Conservation (phyloP, 2,888 invertebrate species). For the Drosophila pseudotalamancana region DNA sequence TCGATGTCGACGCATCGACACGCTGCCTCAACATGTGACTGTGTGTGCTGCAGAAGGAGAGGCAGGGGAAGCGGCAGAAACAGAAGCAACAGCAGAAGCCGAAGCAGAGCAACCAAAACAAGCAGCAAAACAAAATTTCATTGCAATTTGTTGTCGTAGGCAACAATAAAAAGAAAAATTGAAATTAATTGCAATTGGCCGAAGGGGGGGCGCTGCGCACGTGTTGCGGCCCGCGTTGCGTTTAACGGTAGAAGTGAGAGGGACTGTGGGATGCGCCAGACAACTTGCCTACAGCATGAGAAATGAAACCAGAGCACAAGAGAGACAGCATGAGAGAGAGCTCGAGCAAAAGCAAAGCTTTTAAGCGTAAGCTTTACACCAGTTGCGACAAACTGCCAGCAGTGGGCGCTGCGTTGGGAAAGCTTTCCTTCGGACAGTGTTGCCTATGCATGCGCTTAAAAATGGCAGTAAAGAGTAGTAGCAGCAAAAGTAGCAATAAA, state of each 20-base stretch:
- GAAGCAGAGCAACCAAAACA: conserved; percentile 29
- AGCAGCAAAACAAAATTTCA: conserved; percentile 38
- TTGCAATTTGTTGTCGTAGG: conserved; percentile 67
- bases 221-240: conserved; percentile 57
- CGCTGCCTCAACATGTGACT: conserved; percentile 73
- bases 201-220: conserved; percentile 38
- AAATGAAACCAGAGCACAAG: neutral
- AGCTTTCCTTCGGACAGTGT: conserved; percentile 55
- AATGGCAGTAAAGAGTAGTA: too few relatives aligned
- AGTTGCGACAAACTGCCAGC: conserved; percentile 15
- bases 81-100: conserved; percentile 1
- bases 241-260: neutral
- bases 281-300: conserved; percentile 58
- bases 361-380: conserved; percentile 43
- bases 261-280: conserved; percentile 46
- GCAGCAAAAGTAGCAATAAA: conserved; percentile 1
- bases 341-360: conserved; percentile 37
- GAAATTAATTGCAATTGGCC: conserved; percentile 52
- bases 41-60: conserved; percentile 5
- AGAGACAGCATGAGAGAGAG: neutral
- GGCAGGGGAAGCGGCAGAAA: neutral
- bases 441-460: neutral
- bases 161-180: conserved; percentile 50
- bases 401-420: conserved; percentile 38
- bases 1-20: conserved; percentile 47